Evolutionary conservation across 2,797 vertebrate genomes (phyloP).

Genomic region (Agapornis canus): DNA sequence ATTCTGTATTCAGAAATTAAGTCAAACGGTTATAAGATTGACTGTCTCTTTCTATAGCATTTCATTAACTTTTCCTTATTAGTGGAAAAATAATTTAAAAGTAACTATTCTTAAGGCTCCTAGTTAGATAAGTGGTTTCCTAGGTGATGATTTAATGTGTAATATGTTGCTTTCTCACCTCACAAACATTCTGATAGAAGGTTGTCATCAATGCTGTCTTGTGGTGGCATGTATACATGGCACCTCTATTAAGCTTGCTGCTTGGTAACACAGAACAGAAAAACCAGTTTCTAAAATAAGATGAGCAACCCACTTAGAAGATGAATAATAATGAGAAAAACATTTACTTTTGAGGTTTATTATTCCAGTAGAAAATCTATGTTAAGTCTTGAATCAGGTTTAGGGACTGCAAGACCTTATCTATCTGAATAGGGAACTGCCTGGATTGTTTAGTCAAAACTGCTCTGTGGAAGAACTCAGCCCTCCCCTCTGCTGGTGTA

Average conservation of each 20-base stretch:
- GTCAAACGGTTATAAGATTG: neutral
- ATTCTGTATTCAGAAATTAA: neutral
- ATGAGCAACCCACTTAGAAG: neutral
- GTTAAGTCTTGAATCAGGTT: neutral
- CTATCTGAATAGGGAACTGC: neutral
- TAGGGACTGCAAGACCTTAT: neutral
- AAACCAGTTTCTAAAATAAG: neutral
- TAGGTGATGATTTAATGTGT: neutral
- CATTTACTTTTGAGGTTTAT: neutral
- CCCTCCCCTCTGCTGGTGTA: neutral
- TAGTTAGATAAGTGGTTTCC: neutral
- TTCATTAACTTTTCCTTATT: neutral
- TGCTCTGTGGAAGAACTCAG: neutral
- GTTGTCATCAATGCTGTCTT: neutral
- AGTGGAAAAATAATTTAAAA: neutral
- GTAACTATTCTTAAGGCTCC: neutral
- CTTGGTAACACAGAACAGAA: neutral
- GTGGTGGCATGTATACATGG: fast-evolving
- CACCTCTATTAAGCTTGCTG: neutral
- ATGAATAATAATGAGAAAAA: neutral
- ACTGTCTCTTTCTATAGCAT: neutral
- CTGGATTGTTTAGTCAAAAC: neutral
- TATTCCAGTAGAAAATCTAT: neutral
- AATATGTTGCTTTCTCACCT: neutral
- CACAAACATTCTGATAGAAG: neutral